Conservation (phyloP, 2,113 vertebrate genomes). For the Synchiropus splendidus region DNA sequence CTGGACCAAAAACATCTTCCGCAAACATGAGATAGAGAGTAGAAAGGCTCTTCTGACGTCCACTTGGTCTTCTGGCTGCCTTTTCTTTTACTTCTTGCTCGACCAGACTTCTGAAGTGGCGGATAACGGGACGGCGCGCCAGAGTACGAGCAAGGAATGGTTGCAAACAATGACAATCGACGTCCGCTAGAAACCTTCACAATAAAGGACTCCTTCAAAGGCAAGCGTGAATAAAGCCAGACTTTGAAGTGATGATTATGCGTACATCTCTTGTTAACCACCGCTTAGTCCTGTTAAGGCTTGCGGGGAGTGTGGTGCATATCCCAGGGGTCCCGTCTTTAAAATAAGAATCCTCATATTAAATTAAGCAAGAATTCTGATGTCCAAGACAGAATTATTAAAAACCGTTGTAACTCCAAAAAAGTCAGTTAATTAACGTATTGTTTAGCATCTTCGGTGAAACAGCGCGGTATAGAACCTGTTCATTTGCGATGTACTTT, state of each 20-base stretch:
- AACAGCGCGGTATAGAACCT: too few relatives aligned
- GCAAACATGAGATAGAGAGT: neutral
- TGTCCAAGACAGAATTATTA: too few relatives aligned
- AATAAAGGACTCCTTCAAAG: slow-evolving; percentile 9
- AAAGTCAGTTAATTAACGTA: too few relatives aligned
- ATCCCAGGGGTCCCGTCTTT: too few relatives aligned
- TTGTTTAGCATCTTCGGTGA: too few relatives aligned
- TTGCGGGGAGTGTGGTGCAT: too few relatives aligned
- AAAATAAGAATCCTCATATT: too few relatives aligned
- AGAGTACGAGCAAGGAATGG: neutral
- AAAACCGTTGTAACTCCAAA: too few relatives aligned
- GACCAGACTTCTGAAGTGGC: neutral
- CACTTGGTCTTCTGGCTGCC: slow-evolving; percentile 13
- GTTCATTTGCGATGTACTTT: slow-evolving; percentile 1
- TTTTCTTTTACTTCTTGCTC: neutral
- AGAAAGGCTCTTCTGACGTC: slow-evolving; percentile 4
- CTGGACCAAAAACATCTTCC: slow-evolving; percentile 18
- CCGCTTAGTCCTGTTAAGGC: too few relatives aligned
- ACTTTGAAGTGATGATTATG: neutral
- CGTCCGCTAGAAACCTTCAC: neutral
- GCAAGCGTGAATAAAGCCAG: too few relatives aligned
- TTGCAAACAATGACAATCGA: slow-evolving; percentile 2
- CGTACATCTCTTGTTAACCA: too few relatives aligned
- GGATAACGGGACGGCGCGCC: slow-evolving; percentile 26
- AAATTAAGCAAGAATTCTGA: too few relatives aligned